phyloP scores from a whole-genome alignment of 1,140 invertebrate genomes.

The Listronotus oregonensis region DNA sequence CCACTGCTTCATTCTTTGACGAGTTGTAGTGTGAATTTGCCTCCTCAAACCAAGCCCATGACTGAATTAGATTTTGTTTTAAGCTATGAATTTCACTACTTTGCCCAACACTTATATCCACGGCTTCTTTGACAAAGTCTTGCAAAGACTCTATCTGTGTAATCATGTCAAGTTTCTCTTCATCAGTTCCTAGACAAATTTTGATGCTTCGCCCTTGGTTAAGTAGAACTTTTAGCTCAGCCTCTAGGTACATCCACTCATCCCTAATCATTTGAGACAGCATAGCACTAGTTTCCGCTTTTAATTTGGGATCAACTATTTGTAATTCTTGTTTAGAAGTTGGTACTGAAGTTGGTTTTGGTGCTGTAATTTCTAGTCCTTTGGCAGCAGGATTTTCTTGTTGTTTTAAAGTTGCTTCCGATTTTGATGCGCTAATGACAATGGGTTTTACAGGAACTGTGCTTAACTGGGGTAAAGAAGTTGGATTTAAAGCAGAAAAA shows the following conservation, averaged over 20 bases:
- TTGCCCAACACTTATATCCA: conserved; percentile 59
- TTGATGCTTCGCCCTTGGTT: conserved; percentile 58
- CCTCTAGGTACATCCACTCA: conserved; percentile 67
- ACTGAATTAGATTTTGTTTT: conserved; percentile 64
- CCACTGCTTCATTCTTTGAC: conserved; percentile 61
- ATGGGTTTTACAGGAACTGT: conserved; percentile 22
- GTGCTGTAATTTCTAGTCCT: neutral
- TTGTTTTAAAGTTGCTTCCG: neutral
- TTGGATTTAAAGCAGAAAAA: conserved; percentile 26
- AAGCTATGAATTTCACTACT: conserved; percentile 60
- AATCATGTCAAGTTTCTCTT: conserved; percentile 59
- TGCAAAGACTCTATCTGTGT: conserved; percentile 55
- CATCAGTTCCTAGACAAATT: conserved; percentile 60
- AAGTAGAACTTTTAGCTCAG: conserved; percentile 65
- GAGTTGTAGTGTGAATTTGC: conserved; percentile 59
- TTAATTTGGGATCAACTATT: conserved; percentile 14
- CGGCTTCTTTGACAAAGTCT: conserved; percentile 60
- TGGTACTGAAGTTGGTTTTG: neutral
- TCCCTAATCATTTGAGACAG: conserved; percentile 54
- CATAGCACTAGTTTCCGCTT: conserved; percentile 48
- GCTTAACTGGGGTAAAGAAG: neutral
- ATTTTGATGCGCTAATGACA: conserved; percentile 12
- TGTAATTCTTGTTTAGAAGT: conserved; percentile 1
- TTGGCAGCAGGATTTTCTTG: neutral
- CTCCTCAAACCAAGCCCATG: conserved; percentile 68